These are phyloP conservation scores for Aspidiotus destructor DNA, from an alignment of 2,888 invertebrate genomes.

Conservation along the genomic window DNA sequence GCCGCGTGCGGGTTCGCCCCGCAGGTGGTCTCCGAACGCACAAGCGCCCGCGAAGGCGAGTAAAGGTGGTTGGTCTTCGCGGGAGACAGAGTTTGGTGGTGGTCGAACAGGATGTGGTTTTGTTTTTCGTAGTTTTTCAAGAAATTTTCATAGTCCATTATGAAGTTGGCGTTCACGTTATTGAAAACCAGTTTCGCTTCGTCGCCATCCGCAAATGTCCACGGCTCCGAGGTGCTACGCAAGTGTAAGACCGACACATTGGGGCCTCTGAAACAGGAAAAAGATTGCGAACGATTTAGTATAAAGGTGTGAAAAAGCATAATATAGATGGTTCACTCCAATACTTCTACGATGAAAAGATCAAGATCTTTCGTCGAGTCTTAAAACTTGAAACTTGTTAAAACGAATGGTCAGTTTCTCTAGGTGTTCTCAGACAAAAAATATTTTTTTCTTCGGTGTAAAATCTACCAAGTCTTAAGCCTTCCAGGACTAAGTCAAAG, in stretches of 20 bases:
- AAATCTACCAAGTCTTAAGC: too few species aligned
- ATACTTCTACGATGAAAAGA: too few species aligned
- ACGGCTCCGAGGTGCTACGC: constrained; percentile 48
- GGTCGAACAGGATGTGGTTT: background rate
- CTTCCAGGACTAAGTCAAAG: too few species aligned
- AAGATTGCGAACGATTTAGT: background rate
- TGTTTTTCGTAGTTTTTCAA: background rate
- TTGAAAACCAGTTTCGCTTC: constrained; percentile 39
- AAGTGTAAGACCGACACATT: constrained; percentile 51
- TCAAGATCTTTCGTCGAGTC: too few species aligned
- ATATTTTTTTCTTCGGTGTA: too few species aligned
- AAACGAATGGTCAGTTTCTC: too few species aligned
- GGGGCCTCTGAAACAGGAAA: constrained; percentile 44
- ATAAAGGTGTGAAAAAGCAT: too few species aligned
- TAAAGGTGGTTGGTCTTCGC: background rate
- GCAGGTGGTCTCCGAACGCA: background rate
- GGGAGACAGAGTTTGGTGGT: background rate
- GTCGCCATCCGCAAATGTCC: constrained; percentile 40
- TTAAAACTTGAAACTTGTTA: too few species aligned
- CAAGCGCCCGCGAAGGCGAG: constrained; percentile 11
- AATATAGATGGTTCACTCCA: too few species aligned
- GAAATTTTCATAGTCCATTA: constrained; percentile 3
- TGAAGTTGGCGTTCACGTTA: constrained; percentile 15
- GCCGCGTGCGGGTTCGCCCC: background rate
- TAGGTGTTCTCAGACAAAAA: too few species aligned